These are phyloP conservation scores for Drosophila robusta DNA, from an alignment of 2,888 invertebrate genomes.

Conservation along the genomic window DNA sequence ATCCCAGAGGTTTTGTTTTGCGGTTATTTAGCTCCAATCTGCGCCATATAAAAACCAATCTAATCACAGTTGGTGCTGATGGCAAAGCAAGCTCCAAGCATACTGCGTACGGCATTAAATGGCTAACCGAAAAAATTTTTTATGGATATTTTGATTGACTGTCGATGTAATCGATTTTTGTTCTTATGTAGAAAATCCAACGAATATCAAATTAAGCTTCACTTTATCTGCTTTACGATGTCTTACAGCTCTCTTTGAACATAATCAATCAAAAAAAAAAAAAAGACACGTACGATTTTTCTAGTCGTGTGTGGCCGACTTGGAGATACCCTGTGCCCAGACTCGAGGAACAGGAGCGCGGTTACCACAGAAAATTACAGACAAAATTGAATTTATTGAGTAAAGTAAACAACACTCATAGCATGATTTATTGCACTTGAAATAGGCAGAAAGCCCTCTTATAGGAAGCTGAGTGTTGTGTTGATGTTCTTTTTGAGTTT, in stretches of 20 bases:
- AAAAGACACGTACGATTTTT: not conserved
- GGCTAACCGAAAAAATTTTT: not conserved
- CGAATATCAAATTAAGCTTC: not conserved
- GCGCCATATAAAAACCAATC: conserved; percentile 42
- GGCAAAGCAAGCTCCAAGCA: not conserved
- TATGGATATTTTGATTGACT: conserved; percentile 3
- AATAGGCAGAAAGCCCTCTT: no score
- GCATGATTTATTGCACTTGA: no score
- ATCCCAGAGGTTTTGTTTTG: conserved; percentile 14
- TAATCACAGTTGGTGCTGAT: conserved; percentile 41
- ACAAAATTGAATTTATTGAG: no score
- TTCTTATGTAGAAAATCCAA: not conserved
- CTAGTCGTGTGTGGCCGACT: no score
- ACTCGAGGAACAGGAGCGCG: not conserved
- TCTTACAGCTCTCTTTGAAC: not conserved
- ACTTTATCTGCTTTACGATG: not conserved
- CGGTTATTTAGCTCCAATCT: conserved; percentile 26
- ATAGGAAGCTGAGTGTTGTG: no score
- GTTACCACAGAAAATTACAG: no score
- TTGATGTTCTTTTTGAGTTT: no score
- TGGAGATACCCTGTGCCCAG: no score
- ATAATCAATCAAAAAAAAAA: not conserved
- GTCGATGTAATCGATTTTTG: not conserved
- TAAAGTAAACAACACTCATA: no score
- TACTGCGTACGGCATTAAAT: not conserved